Conservation (phyloP, 2,797 vertebrate species). For the Acanthornis magna region DNA sequence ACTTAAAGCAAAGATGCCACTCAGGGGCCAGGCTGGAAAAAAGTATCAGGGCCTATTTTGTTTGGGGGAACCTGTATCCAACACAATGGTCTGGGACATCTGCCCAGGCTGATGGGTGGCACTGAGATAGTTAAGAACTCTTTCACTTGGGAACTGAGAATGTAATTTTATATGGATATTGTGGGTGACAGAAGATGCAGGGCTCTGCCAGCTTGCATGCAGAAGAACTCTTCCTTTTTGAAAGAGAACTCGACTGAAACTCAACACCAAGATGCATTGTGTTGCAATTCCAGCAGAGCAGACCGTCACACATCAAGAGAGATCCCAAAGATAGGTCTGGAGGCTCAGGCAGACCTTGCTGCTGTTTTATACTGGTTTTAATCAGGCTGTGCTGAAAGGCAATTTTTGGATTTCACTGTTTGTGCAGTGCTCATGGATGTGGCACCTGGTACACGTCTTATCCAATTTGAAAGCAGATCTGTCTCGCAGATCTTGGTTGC, state of each 20-base stretch:
- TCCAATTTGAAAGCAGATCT: constrained; percentile 35
- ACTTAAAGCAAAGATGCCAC: not conserved
- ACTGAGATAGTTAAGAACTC: not conserved
- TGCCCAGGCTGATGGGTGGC: not conserved
- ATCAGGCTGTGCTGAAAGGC: constrained; percentile 13
- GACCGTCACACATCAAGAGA: not conserved
- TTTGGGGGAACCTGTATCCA: not conserved
- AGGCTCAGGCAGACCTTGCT: not conserved
- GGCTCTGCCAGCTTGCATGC: not conserved
- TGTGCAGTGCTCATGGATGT: not conserved
- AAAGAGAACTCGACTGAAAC: not conserved
- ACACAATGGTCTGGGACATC: not conserved
- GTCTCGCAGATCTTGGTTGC: not conserved
- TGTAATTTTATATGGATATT: not conserved
- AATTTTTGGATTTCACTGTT: constrained; percentile 2
- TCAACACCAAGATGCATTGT: not conserved
- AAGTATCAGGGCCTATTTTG: accelerated
- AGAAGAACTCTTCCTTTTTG: not conserved
- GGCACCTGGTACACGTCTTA: not conserved
- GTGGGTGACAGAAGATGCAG: not conserved
- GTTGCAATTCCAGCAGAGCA: not conserved
- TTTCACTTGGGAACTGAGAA: not conserved
- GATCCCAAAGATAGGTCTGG: not conserved
- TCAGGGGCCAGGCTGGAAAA: not conserved
- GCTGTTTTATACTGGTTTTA: not conserved